Conservation (phyloP, 2,113 vertebrate species). For the Gnathonemus longibarbis region DNA sequence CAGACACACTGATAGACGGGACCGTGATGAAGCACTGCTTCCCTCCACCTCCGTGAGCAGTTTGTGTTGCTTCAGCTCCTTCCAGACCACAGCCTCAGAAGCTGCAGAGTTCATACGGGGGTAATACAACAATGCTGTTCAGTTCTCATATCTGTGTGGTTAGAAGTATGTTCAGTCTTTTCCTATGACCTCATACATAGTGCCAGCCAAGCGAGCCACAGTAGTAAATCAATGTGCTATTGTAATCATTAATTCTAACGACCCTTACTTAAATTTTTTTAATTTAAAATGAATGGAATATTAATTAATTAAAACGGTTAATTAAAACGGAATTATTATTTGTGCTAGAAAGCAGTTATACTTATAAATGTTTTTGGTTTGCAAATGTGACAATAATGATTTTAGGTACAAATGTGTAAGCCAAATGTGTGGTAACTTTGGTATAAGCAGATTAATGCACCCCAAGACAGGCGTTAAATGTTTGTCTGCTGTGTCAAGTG, state of each 20-base stretch:
- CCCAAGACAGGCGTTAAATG: neutral
- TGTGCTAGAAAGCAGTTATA: neutral
- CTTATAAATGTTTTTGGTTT: neutral
- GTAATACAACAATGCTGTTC: neutral
- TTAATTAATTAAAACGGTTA: no score
- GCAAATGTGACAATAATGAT: neutral
- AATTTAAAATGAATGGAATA: neutral
- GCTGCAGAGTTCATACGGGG: neutral
- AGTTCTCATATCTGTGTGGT: neutral
- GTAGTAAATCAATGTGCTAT: neutral
- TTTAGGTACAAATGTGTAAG: neutral
- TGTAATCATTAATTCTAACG: neutral
- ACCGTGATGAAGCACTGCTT: neutral
- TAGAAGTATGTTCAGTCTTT: neutral
- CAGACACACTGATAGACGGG: neutral
- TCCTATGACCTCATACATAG: neutral
- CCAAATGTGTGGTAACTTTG: neutral
- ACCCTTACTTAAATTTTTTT: neutral
- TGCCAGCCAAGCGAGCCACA: neutral
- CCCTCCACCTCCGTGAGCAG: neutral
- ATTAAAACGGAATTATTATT: neutral
- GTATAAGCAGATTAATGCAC: neutral
- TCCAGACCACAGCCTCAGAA: neutral
- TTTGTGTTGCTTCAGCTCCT: neutral
- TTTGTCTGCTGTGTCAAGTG: neutral